Conservation (phyloP, 2,113 vertebrate species). For the Gracilinanus agilis region DNA sequence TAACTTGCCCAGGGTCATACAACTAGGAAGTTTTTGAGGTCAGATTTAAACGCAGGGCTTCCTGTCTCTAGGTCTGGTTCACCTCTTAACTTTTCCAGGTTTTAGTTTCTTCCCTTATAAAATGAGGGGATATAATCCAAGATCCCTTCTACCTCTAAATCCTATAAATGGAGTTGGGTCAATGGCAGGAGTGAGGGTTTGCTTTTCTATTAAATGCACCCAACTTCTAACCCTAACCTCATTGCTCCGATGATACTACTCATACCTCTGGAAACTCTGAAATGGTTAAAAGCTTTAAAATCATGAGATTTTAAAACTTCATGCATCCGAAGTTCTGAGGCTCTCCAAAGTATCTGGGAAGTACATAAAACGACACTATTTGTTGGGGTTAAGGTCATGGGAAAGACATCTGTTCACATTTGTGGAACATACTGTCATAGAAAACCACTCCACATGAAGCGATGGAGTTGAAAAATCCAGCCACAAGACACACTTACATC, state of each 20-base stretch:
- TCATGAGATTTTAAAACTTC: not conserved
- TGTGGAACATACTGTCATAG: conserved; percentile 66
- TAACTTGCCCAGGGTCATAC: too few species aligned
- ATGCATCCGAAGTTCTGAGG: conserved; percentile 39
- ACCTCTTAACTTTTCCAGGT: not conserved
- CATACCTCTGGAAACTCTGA: conserved; percentile 53
- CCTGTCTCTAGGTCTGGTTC: too few species aligned
- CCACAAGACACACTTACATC: conserved; percentile 66
- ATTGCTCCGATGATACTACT: conserved; percentile 59
- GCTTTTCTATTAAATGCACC: not conserved
- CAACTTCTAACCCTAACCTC: conserved; percentile 1
- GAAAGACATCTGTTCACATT: conserved; percentile 78
- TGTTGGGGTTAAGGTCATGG: conserved; percentile 72
- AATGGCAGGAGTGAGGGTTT: not conserved
- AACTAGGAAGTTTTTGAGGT: too few species aligned
- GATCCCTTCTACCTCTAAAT: not conserved
- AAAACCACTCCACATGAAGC: conserved; percentile 16
- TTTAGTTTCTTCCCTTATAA: not conserved
- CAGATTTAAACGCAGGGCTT: too few species aligned
- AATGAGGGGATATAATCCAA: not conserved
- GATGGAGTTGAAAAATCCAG: conserved; percentile 30
- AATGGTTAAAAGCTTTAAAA: conserved; percentile 51
- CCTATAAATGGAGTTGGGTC: not conserved
- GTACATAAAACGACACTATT: conserved; percentile 52
- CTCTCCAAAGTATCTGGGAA: conserved; percentile 52